Conservation (phyloP, 2,888 invertebrate genomes). For the Andricus curvator region DNA sequence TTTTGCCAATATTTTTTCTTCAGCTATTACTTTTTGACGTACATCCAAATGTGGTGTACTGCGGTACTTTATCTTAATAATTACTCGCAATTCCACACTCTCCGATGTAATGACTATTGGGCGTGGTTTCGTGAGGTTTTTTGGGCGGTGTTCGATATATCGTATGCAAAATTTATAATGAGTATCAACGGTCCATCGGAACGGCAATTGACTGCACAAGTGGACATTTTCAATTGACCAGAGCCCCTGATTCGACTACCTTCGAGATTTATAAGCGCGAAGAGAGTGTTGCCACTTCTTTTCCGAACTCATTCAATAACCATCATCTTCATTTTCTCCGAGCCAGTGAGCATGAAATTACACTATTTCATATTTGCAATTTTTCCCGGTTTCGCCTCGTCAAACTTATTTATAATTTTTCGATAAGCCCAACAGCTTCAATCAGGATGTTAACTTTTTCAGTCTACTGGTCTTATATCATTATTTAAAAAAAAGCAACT, state of each 20-base stretch:
- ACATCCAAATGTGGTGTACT: not conserved
- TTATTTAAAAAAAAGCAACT: too few relatives aligned
- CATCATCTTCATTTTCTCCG: not conserved
- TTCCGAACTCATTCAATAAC: not conserved
- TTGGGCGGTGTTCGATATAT: slow-evolving; percentile 24
- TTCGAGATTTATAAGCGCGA: slow-evolving; percentile 15
- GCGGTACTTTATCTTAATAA: slow-evolving; percentile 64
- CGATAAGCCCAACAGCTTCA: too few relatives aligned
- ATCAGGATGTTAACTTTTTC: too few relatives aligned
- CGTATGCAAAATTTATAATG: slow-evolving; percentile 33
- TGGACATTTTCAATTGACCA: not conserved
- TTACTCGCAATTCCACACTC: slow-evolving; percentile 67
- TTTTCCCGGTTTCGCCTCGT: not conserved
- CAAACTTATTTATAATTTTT: too few relatives aligned
- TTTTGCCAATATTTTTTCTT: too few relatives aligned
- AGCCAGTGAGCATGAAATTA: slow-evolving; percentile 29
- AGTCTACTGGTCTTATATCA: too few relatives aligned
- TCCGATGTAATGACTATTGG: slow-evolving; percentile 62
- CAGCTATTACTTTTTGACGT: too few relatives aligned
- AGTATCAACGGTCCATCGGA: slow-evolving; percentile 25
- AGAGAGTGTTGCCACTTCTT: slow-evolving; percentile 11
- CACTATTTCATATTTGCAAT: not conserved
- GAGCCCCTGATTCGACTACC: not conserved
- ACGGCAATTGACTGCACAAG: slow-evolving; percentile 35
- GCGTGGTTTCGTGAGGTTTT: slow-evolving; percentile 54